These are phyloP conservation scores for Hippocampus guttulatus DNA, from an alignment of 2,113 vertebrate species.

Conservation along the genomic window DNA sequence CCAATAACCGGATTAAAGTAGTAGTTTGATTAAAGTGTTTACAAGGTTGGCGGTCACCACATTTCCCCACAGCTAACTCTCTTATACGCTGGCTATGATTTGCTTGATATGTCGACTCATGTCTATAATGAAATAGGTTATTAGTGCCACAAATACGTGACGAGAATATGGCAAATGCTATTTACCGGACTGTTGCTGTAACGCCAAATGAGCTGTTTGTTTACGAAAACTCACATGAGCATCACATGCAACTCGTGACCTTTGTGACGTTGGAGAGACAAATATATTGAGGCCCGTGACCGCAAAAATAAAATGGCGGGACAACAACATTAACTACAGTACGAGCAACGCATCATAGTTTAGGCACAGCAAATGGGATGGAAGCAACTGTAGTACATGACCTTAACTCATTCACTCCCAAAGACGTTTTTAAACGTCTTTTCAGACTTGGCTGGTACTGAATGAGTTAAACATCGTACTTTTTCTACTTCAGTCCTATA, in stretches of 20 bases:
- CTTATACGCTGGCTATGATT: slow-evolving; percentile 23
- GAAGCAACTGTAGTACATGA: neutral
- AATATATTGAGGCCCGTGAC: slow-evolving; percentile 8
- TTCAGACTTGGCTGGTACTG: no score
- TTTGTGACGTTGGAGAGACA: slow-evolving; percentile 10
- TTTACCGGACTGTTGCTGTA: slow-evolving; percentile 2
- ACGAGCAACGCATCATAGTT: slow-evolving; percentile 1
- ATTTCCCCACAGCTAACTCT: slow-evolving; percentile 18
- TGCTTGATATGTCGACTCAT: slow-evolving; percentile 15
- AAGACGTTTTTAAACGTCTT: no score
- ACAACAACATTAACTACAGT: slow-evolving; percentile 5
- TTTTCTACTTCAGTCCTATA: neutral
- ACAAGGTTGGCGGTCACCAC: slow-evolving; percentile 30
- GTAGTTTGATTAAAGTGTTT: slow-evolving; percentile 44
- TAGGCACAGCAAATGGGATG: neutral
- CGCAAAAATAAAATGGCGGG: neutral
- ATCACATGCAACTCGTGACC: slow-evolving; percentile 20
- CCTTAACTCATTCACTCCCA: no score
- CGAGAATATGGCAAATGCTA: neutral
- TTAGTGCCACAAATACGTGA: neutral
- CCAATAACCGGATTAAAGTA: slow-evolving; percentile 40
- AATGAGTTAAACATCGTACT: neutral
- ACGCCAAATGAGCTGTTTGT: slow-evolving; percentile 3
- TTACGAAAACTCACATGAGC: slow-evolving; percentile 27
- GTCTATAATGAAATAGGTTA: slow-evolving; percentile 12